Evolutionary conservation across 2,797 vertebrate species (phyloP), one percentile per base, ranked within the genome.

Genomic region (Taenioides sp.): DNA sequence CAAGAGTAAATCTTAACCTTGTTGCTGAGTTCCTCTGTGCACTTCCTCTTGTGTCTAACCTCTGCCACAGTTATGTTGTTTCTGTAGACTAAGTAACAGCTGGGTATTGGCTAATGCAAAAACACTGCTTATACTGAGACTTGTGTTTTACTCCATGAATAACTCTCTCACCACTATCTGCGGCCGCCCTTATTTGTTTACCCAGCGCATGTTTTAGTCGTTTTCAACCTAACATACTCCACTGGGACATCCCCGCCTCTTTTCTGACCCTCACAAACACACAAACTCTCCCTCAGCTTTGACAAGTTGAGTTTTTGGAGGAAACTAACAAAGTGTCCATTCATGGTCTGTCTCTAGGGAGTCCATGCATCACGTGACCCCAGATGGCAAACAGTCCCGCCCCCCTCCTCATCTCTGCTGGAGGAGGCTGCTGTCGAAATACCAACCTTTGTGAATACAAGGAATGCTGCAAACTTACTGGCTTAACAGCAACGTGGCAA

Each of bases 271-370:
- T 61, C 58, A 67, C 73, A 43, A 68, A 50, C 67, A 69, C 65
- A 43, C 63, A 67, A 70, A 79, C 77, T 78, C 74, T 73, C 60
- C 54, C 75, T 65, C 72, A 52, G 86, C 78, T 79, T 80, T 75
- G 65, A 80, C 66, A 85, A 72, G 78, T 78, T 72, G 74, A 59
- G 28, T 78, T 77, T 87, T 83, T 73, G 78, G 80, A 76, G 75
- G 80, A 88, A 84, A 78, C 84, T 82, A 91, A 93, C 91, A 93
- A 89, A 91, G 92, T 89, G 87, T 73, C 89, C 93, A 94, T 94
- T 92, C 92, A 91, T 90, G 75, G 70, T 74, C 69, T 70, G n/a
- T 34, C 87, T 91, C 83, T 40, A 2, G 90, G 88, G 91, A 89
- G 76, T 69, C 80, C 61, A 23, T 71, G 76, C 79, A 85, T 75